Base-by-base conservation (phyloP, 2,888 invertebrate genomes). In the Philopedon plagiatum region DNA sequence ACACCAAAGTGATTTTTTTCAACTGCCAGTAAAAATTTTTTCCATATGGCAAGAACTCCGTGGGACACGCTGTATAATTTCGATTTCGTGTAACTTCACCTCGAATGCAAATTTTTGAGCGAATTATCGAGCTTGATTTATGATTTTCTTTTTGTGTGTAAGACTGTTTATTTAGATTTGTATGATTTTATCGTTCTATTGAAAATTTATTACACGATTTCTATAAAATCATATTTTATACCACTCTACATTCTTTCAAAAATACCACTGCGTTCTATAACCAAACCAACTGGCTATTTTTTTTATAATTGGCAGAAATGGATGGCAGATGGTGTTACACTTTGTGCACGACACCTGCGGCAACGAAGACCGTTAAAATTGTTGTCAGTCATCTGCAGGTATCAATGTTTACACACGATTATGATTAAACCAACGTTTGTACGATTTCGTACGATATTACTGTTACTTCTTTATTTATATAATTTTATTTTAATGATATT, bases 261-360 rank as follows among this genome's bases (percentile, higher is more conserved):
- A 5, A 18, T 41, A 18, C 41, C 18, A 18, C 8, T 19, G n/a
- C 21, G 46, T 46, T 46, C 21, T 23, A 46, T n/a, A 46, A 46
- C 46, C n/a, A 23, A 23, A 46, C 21, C 21, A 46, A 23, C 11
- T 46, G 21, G 46, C n/a, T n/a, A n/a, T n/a, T 46, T n/a, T 11
- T 46, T 46, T 46, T 46, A 11, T 19, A 46, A 46, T 23, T 21
- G 46, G 23, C 46, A 21, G 34, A 56, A 66, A 49, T 44, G 44
- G 39, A 46, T 46, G 64, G 63, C 70, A 70, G 70, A 70, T 70
- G 70, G 44, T 64, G 70, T 70, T 70, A 70, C 58, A 63, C 70
- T 70, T 64, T 57, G 39, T 57, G 49, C 41, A 18, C 26, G 4
- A 29, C 70, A 70, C 70, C 70, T 64, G 70, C 64, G 70, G 64